Conservation (phyloP, 1,140 invertebrate genomes). For the Yoshiicerus persimilis region DNA sequence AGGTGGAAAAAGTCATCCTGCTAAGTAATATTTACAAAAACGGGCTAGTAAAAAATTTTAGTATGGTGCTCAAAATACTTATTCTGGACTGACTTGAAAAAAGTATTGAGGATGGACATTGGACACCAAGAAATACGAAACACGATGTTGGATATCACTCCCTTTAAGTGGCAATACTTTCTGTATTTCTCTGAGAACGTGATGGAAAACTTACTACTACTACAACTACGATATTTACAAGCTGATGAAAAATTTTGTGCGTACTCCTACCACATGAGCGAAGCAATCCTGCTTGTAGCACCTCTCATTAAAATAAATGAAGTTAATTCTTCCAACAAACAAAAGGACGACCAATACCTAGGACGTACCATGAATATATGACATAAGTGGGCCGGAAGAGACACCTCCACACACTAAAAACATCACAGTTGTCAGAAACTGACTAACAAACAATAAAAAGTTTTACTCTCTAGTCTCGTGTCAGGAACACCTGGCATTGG, state of each 20-base stretch:
- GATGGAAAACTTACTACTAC: too few species aligned
- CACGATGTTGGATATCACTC: too few species aligned
- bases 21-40: neutral
- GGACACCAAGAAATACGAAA: too few species aligned
- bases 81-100: too few species aligned
- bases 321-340: neutral
- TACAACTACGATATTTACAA: neutral
- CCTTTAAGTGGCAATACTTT: too few species aligned
- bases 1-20: neutral
- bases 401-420: neutral
- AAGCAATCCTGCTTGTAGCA: neutral
- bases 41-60: neutral
- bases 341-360: neutral
- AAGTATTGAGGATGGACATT: too few species aligned
- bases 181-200: too few species aligned
- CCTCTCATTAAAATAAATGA: neutral
- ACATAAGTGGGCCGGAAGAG: neutral
- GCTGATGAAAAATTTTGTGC: neutral
- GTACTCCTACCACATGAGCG: neutral
- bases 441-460: neutral
- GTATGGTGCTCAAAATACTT: neutral
- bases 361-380: neutral
- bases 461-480: neutral
- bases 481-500: neutral
- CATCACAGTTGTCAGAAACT: neutral